Percentiles rank a stretch among this genome's conserved stretches.
phyloP scores from a whole-genome alignment of 2,113 vertebrate species.

The Mobula hypostoma region DNA sequence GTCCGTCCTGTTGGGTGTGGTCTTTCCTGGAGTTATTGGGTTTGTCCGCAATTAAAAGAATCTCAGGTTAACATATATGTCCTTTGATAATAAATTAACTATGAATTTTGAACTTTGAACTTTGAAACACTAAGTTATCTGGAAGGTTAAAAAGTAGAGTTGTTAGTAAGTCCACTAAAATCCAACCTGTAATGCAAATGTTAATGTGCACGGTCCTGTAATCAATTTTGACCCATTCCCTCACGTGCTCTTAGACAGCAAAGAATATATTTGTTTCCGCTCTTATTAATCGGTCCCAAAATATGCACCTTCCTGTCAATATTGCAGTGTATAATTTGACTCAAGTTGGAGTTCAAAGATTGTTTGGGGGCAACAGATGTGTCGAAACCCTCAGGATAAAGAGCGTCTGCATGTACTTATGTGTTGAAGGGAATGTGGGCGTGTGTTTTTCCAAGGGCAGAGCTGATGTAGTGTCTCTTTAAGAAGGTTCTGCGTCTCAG shows the following conservation, averaged over 20 bases:
- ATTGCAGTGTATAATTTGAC: too few species aligned
- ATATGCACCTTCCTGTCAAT: too few species aligned
- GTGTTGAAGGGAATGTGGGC: too few species aligned
- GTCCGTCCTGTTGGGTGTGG: too few species aligned
- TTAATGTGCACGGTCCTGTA: neutral
- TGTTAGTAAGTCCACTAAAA: neutral
- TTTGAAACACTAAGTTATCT: too few species aligned
- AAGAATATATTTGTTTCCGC: neutral
- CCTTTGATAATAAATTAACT: too few species aligned
- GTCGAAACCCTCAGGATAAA: neutral
- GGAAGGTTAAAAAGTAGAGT: too few species aligned
- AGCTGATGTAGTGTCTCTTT: conserved; percentile 5
- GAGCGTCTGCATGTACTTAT: neutral
- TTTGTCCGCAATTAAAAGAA: too few species aligned
- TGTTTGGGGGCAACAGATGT: neutral
- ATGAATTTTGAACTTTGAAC: too few species aligned
- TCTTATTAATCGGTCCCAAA: neutral
- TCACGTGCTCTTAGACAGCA: neutral
- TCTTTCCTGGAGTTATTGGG: too few species aligned
- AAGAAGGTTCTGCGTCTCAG: neutral
- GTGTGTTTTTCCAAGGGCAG: neutral
- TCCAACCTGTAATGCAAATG: neutral
- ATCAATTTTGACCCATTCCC: neutral
- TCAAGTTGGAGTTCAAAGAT: too few species aligned
- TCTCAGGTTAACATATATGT: too few species aligned